These are phyloP conservation scores for Caerostris darwini DNA, from an alignment of 1,140 invertebrate genomes.

Conservation along the genomic window DNA sequence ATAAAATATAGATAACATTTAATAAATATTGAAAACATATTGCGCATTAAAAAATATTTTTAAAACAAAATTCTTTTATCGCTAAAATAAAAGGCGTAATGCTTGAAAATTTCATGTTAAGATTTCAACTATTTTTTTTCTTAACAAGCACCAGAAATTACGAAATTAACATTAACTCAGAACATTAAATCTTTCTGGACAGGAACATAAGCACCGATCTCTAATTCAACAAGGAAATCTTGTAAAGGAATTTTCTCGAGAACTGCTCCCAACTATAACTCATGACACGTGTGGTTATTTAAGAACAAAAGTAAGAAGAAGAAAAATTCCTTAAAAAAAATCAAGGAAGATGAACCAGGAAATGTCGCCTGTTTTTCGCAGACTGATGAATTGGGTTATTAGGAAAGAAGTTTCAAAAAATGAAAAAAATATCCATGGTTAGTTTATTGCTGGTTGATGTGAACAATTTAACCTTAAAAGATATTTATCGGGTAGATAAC, in stretches of 20 bases:
- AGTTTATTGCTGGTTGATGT: background rate
- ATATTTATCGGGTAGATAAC: background rate
- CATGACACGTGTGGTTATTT: background rate
- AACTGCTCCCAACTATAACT: background rate
- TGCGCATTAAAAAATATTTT: no score
- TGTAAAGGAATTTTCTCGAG: background rate
- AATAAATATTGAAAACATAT: no score
- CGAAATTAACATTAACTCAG: no score
- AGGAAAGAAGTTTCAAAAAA: background rate
- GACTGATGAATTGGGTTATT: slow-evolving; percentile 17
- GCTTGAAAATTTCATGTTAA: no score
- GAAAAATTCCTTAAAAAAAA: background rate
- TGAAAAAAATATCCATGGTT: background rate
- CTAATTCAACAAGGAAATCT: background rate
- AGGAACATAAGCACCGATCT: background rate
- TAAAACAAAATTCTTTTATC: no score
- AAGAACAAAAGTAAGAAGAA: background rate
- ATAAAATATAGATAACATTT: no score
- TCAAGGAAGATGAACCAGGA: slow-evolving; percentile 38
- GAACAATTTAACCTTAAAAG: slow-evolving; percentile 14
- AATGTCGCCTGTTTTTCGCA: background rate
- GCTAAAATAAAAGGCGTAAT: no score
- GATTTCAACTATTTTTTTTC: no score
- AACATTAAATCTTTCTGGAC: background rate
- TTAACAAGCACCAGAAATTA: no score